Conservation (phyloP, 2,797 vertebrate species). For the Dallia pectoralis region DNA sequence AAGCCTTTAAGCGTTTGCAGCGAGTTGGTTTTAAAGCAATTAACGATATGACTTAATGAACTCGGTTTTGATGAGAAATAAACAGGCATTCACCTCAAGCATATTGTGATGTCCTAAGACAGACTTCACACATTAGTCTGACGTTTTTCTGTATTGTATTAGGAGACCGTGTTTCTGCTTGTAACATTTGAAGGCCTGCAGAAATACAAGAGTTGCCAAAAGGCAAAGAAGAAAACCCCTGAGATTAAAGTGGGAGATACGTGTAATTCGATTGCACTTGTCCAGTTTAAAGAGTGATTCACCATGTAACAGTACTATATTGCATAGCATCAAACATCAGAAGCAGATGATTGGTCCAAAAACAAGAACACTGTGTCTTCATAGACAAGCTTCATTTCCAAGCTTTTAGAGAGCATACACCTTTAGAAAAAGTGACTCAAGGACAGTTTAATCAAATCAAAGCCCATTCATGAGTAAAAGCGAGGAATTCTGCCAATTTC, state of each 20-base stretch:
- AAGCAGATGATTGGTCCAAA: background rate
- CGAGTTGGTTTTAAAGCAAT: conserved; percentile 56
- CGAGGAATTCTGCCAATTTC: background rate
- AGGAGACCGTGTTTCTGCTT: background rate
- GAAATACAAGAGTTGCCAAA: conserved; percentile 3
- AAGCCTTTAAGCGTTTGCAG: conserved; percentile 36
- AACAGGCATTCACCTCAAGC: conserved; percentile 3
- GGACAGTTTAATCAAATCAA: background rate
- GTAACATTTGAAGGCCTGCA: background rate
- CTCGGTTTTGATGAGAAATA: conserved; percentile 35
- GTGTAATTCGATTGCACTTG: background rate
- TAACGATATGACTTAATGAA: conserved; percentile 54
- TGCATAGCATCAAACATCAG: background rate
- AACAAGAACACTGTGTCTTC: background rate
- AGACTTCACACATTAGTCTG: conserved; percentile 2
- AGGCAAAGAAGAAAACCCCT: background rate
- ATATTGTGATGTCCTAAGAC: background rate
- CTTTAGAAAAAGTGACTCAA: background rate
- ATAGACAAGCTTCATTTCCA: background rate
- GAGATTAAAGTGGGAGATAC: background rate
- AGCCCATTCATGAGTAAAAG: background rate
- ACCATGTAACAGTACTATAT: background rate
- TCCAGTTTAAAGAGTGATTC: background rate
- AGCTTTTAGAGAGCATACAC: background rate
- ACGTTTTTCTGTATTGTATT: background rate